Evolutionary conservation across 2,888 invertebrate species (phyloP), one percentile per base, ranked within the genome.

Genomic region (Eupithecia subfuscata): DNA sequence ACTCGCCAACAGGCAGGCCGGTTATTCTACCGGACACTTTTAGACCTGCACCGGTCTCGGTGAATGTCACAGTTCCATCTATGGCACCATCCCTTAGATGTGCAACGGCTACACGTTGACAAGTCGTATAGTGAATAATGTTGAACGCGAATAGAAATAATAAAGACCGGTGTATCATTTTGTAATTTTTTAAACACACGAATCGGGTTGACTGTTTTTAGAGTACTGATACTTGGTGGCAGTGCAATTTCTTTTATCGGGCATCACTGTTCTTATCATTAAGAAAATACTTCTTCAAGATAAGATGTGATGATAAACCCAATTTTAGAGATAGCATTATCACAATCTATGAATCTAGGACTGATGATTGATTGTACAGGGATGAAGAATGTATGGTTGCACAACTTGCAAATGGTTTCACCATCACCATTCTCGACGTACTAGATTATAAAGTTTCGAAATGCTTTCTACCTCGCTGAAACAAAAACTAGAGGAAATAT

Each of bases 1-100:
- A 93, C 6, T 90, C 88, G 12, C 96, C 96, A 11, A 90, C 89
- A 0, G 85, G 85, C 25, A 96, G 90, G 3, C 96, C 96, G 0
- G 82, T 84, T 64, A 96, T 88, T 9, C 73, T 85, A n/a, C 96
- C 96, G 11, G 85, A 88, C 2, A 96, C 91, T 0, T 74, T 88
- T 1, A 96, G 88, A 0, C 95, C 95, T 0, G 88, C 86, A 1
- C 90, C 88, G 0, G 89, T 87, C 82, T 96, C 96, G 1, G 89
- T 90, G 79, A 96, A 95, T 22, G 76, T 56, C 67, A 94, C 82
- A 48, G 75, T 87, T 2, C 94, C 94, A 6, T 76, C 82, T 22
- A 91, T 85, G 65, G 75, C 84, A 70, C 74, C 82, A 8, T 88
- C 80, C 11, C 79, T 67, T 2, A 92, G 84, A 71, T 86, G 84